Conservation (phyloP, 2,888 invertebrate genomes). For the Brachyptera putata region DNA sequence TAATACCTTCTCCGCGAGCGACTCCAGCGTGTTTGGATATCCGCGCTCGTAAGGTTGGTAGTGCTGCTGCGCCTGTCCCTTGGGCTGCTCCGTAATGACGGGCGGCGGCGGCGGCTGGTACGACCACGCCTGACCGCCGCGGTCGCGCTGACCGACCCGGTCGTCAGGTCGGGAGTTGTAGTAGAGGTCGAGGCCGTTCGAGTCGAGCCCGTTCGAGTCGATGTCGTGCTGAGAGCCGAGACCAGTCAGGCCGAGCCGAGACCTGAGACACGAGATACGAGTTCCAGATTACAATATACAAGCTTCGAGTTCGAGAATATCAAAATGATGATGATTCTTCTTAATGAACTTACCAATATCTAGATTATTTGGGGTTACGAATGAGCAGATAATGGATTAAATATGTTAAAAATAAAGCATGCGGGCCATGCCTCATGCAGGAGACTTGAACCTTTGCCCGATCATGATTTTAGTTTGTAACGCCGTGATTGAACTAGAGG, state of each 20-base stretch:
- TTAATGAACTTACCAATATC: no score
- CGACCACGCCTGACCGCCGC: constrained; percentile 44
- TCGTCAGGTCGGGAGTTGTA: constrained; percentile 64
- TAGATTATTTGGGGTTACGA: no score
- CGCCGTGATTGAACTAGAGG: no score
- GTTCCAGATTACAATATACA: no score
- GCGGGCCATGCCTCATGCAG: no score
- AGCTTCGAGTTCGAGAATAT: no score
- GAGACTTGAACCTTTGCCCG: no score
- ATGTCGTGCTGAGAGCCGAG: constrained; percentile 52
- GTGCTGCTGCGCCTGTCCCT: constrained; percentile 62
- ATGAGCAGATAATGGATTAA: no score
- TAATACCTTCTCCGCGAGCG: constrained; percentile 75
- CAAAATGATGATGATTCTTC: no score
- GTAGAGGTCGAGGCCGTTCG: constrained; percentile 59
- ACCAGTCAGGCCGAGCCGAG: constrained; percentile 60
- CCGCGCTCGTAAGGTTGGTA: constrained; percentile 85
- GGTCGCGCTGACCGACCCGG: constrained; percentile 55
- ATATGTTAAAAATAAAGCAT: no score
- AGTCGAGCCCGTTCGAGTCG: constrained; percentile 48
- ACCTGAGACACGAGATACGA: constrained; percentile 22
- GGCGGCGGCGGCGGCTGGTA: constrained; percentile 79
- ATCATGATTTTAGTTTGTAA: no score
- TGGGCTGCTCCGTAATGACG: constrained; percentile 88
- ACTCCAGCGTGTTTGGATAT: constrained; percentile 84